Evolutionary conservation across 2,113 vertebrate genomes (phyloP), one percentile per base, ranked within the genome.

Genomic region (Cyprinodon brontotheroides): DNA sequence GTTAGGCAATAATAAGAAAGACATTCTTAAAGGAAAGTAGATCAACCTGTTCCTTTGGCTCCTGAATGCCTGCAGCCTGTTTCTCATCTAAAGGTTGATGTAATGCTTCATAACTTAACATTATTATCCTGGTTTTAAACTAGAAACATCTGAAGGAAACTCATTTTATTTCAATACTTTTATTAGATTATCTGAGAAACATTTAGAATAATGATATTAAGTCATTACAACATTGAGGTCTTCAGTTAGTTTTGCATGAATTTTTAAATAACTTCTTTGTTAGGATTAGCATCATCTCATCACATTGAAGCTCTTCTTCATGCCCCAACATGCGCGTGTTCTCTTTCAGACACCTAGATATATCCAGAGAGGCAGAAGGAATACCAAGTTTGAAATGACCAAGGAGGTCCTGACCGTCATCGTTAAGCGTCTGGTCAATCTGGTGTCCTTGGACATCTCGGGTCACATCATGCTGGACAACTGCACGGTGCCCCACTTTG

Each of bases 401-500:
- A 93, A 95, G 79, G 95, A 96, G 78, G 96, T 96, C 74, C 91
- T 99, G 76, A 96, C 95, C n/a, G 95, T 95, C 75, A 92, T 99
- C 4, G 95, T 97, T 39, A 97, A 98, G 86, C 94, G 95, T 77
- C 90, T 99, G 89, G 93, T 94, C 68, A 94, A 95, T 78, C 94
- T 99, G 84, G 95, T 96, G 15, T 99, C 97, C 0, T 93, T 99
- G 70, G 98, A 99, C 90, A 97, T 99, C 91, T 99, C 97, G 0
- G 98, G 98, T 37, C 97, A 99, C 88, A 92, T 96, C 75, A 97
- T 99, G 96, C 92, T 97, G 81, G 97, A 99, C 89, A 99, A 98
- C 94, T 98, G 97, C 90, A 96, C 96, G 2, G 94, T 97, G 65
- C 94, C 97, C 3, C 95, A 94, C 87, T 94, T 96, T 74, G 97